Conservation (phyloP, 2,113 vertebrate genomes). For the Sminthopsis crassicaudata region DNA sequence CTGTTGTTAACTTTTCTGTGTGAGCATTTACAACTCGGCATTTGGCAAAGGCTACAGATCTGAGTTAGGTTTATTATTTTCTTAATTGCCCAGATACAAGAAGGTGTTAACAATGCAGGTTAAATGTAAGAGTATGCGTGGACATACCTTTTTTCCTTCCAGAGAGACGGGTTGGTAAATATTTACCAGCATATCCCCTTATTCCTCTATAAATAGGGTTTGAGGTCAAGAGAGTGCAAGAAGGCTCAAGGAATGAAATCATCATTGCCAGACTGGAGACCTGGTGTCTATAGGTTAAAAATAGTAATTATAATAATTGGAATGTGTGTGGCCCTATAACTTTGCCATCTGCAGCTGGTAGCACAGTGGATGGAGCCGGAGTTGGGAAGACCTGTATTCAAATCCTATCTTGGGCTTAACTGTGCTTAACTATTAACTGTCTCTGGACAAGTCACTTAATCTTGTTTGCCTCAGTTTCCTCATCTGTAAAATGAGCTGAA, state of each 20-base stretch:
- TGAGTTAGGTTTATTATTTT: background rate
- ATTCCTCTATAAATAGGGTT: background rate
- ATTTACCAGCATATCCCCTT: background rate
- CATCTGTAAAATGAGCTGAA: background rate
- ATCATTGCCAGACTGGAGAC: background rate
- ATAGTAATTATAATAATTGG: background rate
- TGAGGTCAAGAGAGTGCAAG: background rate
- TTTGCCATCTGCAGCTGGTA: background rate
- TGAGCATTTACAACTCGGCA: background rate
- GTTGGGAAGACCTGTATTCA: background rate
- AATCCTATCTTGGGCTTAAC: background rate
- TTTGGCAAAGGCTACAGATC: background rate
- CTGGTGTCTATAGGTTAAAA: background rate
- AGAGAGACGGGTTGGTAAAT: background rate
- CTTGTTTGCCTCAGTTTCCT: background rate
- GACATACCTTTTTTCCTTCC: background rate
- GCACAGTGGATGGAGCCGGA: too few species aligned
- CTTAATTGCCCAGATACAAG: background rate
- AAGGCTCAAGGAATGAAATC: background rate
- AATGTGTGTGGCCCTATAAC: background rate
- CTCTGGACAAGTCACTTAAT: background rate
- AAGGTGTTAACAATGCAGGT: background rate
- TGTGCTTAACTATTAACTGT: too few species aligned
- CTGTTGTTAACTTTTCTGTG: background rate
- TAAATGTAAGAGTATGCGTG: background rate